Evolutionary conservation across 2,113 vertebrate genomes (phyloP), one percentile per base, ranked within the genome.

Genomic region (Bolborhynchus lineola): DNA sequence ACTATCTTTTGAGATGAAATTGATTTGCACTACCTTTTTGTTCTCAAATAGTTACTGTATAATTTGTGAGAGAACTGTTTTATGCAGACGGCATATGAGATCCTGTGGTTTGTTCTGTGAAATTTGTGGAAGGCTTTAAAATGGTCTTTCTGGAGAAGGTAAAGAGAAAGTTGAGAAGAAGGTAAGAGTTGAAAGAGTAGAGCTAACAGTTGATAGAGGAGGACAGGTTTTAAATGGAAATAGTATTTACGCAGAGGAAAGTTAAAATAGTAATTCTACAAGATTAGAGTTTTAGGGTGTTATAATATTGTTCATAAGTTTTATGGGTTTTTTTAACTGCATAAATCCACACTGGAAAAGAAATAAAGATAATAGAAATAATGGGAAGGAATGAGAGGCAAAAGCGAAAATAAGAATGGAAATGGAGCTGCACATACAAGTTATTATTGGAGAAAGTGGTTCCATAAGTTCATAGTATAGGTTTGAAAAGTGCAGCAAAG

Each of bases 161-260:
- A 70, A 69, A 96, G 97, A 97, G 98, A 88, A 98, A 94, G 98
- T 98, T 95, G 97, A 92, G 95, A 91, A 96, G 92, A 94, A 94
- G 96, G 97, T 69, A 21, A 65, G 95, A 86, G 96, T 7, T 46
- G 67, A 67, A 63, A 71, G 28, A 78, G 46, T 57, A 63, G 60
- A 80, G 72, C n/a, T 62, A 52, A 68, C 18, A 89, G 93, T n/a
- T 52, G 31, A 42, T 42, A 55, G 49, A 29, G 39, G 55, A 53
- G n/a, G 39, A n/a, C 82, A 63, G 62, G 31, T 90, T 92, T 93
- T 86, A 90, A 70, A 90, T 79, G 37, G 87, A 90, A 86, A 64
- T 93, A 95, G 70, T 96, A 96, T 93, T 94, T 94, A 93, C 95
- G 79, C 55, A 85, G 77, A 95, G 46, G 74, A 74, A 87, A 80